Base-by-base conservation (phyloP, 1,140 invertebrate species). In the Diabrotica virgifera region DNA sequence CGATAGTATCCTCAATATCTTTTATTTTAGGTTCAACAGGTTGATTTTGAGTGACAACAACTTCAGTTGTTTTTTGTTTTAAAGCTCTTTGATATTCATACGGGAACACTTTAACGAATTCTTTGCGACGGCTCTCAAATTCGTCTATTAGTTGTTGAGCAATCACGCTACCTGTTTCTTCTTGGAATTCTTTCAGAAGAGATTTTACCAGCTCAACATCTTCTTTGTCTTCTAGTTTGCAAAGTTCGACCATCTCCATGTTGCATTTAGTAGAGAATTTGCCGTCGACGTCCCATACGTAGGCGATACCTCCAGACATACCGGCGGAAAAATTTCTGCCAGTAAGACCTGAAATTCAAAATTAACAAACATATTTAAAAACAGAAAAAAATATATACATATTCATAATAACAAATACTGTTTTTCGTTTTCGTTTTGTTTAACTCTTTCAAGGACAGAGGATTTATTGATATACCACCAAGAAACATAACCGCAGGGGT, bases 311-410 rank as follows among this genome's bases (percentile, higher is more conserved):
- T 52, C 77, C 76, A 9, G 76, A 78, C 77, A 78, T 78, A 59
- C 97, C 97, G 63, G 97, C 97, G 50, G 96, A 97, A 83, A 99
- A 99, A 84, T 99, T 99, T 62, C 93, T 81, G 52, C 94, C 94
- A 24, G 92, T 94, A 7, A 88, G 78, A 14, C 92, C 92, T 36
- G 94, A 80, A 73, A 94, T 58, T 5, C 7, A 6, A 37, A 37
- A 55, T 55, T 14, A 8, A 12, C 8, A 59, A 8, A 59, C 8
- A 59, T 46, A 37, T 46, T 36, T 59, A 37, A 5, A 8, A 11
- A 59, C 4, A 56, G 10, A 12, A 11, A 56, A 24, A 52, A 52
- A 52, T 2, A 52, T 3, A 52, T 24, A 2, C 24, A 24, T 24
- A 24, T 2, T 24, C n/a, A n/a, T n/a, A n/a, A n/a, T 24, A 24